Evolutionary conservation across 2,888 invertebrate genomes (phyloP), one percentile per base, ranked within the genome.

Genomic region (Arctia plantaginis): DNA sequence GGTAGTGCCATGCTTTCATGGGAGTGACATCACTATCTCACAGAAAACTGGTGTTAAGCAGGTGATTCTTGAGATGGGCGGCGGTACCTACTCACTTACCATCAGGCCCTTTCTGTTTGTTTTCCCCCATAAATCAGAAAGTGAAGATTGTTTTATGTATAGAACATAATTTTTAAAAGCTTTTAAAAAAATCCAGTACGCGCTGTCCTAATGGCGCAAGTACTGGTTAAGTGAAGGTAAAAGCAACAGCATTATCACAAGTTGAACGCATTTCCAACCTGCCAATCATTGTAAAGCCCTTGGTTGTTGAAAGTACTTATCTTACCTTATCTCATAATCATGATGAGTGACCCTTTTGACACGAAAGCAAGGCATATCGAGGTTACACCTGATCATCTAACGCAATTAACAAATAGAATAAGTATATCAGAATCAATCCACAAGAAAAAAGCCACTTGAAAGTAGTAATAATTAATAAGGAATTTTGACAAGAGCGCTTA

Each of bases 61-160:
- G n/a, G n/a, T n/a, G n/a, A n/a, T n/a, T n/a, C n/a, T n/a, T n/a
- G n/a, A n/a, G n/a, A n/a, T n/a, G n/a, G n/a, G n/a, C n/a, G n/a
- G n/a, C n/a, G n/a, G n/a, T n/a, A n/a, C n/a, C n/a, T n/a, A n/a
- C n/a, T n/a, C n/a, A n/a, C n/a, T n/a, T n/a, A n/a, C n/a, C n/a
- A n/a, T n/a, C n/a, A n/a, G n/a, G n/a, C n/a, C n/a, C n/a, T n/a
- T n/a, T n/a, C n/a, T n/a, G n/a, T n/a, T n/a, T n/a, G n/a, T n/a
- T n/a, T n/a, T n/a, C n/a, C n/a, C n/a, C n/a, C n/a, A n/a, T n/a
- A n/a, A n/a, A n/a, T n/a, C n/a, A n/a, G n/a, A n/a, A n/a, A n/a
- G n/a, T n/a, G n/a, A 93, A 92, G 87, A 88, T 91, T 90, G 92
- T 95, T 95, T 95, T 35, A 35, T 35, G 35, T 35, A 35, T 35